phyloP scores from a whole-genome alignment of 1,140 invertebrate genomes.

The Hesperophylax magnus region DNA sequence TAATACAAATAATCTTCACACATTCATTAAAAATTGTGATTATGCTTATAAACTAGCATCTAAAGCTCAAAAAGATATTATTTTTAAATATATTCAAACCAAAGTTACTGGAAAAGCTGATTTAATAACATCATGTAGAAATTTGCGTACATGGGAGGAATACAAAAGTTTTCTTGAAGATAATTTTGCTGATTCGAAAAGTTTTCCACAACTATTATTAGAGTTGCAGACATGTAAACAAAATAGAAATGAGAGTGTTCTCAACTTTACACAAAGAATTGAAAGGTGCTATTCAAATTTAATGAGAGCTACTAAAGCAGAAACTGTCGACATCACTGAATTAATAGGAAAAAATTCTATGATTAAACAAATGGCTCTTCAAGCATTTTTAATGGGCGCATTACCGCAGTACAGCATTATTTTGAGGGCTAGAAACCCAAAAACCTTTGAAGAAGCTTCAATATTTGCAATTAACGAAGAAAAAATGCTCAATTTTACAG shows the following conservation, averaged over 20 bases:
- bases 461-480: neutral
- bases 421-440: neutral
- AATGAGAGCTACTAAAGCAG: neutral
- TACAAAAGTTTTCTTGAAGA: neutral
- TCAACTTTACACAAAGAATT: neutral
- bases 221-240: constrained; percentile 1
- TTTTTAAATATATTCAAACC: neutral
- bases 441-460: neutral
- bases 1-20: no score
- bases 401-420: neutral
- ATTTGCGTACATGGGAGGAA: neutral
- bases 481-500: neutral
- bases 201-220: neutral
- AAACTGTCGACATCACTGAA: neutral
- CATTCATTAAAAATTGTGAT: no score
- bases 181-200: neutral
- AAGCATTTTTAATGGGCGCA: neutral
- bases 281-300: constrained; percentile 8
- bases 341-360: neutral
- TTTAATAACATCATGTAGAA: neutral
- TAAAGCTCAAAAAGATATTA: neutral
- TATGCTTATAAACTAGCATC: no score
- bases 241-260: neutral
- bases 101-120: neutral
- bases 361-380: neutral